Evolutionary conservation across 1,140 invertebrate species (phyloP).

Genomic region (Atta cephalotes): DNA sequence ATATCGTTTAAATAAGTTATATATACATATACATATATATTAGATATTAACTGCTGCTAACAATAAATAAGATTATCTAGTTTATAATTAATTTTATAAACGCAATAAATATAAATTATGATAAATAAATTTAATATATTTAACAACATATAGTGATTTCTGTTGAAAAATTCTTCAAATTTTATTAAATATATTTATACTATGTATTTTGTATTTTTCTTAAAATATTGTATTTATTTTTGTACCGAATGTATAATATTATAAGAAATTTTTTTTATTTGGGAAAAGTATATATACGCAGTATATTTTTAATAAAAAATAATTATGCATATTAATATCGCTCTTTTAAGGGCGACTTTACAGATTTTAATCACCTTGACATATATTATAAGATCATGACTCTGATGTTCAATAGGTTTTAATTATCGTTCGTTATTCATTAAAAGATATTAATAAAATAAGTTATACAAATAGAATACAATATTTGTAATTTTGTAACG

Average conservation of each 20-base stretch:
- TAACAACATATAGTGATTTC: neutral
- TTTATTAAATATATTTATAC: neutral
- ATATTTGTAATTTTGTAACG: no score
- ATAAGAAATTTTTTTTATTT: neutral
- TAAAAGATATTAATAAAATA: no score
- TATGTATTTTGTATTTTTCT: neutral
- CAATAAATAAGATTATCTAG: neutral
- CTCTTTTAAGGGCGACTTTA: no score
- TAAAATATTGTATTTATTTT: neutral
- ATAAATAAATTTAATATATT: neutral
- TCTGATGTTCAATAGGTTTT: no score
- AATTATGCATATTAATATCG: neutral
- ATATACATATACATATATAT: neutral
- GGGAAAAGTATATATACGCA: neutral
- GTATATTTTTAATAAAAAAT: neutral
- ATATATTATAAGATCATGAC: no score
- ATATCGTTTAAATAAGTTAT: conserved; percentile 20
- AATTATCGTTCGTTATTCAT: no score
- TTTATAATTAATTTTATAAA: neutral
- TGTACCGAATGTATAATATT: no score
- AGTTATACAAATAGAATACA: no score
- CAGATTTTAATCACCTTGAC: no score
- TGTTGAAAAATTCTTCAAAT: neutral
- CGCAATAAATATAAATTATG: neutral
- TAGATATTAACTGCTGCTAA: neutral